A percentile compares a stretch with the other conserved stretches of the same genome.
phyloP scores from a whole-genome alignment of 2,797 vertebrate species.

The Nannoperca australis region DNA sequence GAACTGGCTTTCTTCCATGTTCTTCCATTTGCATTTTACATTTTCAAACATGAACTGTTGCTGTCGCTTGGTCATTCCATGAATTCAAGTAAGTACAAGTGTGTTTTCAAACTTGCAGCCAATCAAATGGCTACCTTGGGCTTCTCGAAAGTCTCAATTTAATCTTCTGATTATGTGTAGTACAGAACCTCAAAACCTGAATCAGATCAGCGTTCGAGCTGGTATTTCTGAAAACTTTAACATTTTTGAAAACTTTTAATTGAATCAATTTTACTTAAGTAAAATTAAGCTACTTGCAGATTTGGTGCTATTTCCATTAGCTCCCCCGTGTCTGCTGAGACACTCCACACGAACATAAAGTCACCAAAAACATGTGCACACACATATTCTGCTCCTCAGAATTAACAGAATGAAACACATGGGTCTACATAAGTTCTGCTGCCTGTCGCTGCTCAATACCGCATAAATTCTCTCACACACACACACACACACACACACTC shows the following conservation, averaged over 20 bases:
- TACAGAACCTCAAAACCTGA: not conserved
- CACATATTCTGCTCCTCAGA: not conserved
- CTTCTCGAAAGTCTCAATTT: not conserved
- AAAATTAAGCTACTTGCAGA: not conserved
- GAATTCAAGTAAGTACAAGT: not conserved
- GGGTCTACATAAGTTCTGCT: not conserved
- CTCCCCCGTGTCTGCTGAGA: not conserved
- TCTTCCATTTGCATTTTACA: conserved; percentile 21
- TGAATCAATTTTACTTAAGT: not conserved
- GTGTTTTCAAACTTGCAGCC: conserved; percentile 5
- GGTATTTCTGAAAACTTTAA: not conserved
- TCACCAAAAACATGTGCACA: not conserved
- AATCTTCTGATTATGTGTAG: not conserved
- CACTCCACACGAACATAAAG: not conserved
- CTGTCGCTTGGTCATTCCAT: not conserved
- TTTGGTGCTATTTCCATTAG: not conserved
- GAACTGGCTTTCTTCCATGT: not conserved
- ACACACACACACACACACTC: not conserved
- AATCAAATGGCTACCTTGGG: not conserved
- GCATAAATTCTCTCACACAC: not conserved
- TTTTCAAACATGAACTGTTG: not conserved
- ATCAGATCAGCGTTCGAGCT: not conserved
- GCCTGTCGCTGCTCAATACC: not conserved
- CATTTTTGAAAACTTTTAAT: conserved; percentile 16
- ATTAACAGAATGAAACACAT: not conserved